Evolutionary conservation across 2,888 invertebrate species (phyloP).

Genomic region (Megastigmus dorsalis): DNA sequence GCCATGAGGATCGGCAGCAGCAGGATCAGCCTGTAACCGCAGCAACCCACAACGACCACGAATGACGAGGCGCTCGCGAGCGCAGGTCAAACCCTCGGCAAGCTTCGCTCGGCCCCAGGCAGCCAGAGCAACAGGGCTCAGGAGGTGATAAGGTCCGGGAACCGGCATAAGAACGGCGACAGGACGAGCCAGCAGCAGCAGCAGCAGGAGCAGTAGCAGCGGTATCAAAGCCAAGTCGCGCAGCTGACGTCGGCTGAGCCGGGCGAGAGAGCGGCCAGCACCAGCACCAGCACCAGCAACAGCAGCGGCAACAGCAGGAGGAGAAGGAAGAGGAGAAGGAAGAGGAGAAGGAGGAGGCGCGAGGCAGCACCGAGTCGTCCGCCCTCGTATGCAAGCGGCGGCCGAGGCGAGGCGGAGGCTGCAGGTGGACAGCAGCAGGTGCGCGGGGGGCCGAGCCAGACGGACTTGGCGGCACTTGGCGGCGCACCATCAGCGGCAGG

Average conservation of each 20-base stretch:
- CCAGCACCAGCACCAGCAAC: too few species aligned
- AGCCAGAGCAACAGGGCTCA: neutral
- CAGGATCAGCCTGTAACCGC: neutral
- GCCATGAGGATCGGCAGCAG: neutral
- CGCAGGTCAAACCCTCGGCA: neutral
- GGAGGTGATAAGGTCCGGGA: neutral
- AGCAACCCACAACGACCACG: neutral
- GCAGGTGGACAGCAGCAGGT: conserved; percentile 26
- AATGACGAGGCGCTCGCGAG: neutral
- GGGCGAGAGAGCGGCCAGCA: neutral
- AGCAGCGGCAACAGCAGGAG: too few species aligned
- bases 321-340: too few species aligned
- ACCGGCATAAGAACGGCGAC: conserved; percentile 21
- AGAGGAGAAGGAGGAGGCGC: too few species aligned
- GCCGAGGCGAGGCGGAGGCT: conserved; percentile 41
- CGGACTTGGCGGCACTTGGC: neutral
- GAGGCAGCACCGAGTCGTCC: too few species aligned
- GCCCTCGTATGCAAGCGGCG: conserved; percentile 32
- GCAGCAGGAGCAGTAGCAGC: too few species aligned
- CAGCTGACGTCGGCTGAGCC: conserved; percentile 22
- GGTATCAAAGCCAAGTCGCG: too few species aligned
- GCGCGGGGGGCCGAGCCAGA: conserved; percentile 46
- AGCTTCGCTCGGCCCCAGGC: too few species aligned
- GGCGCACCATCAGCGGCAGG: too few species aligned
- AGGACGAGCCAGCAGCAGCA: neutral